Conservation (phyloP, 2,113 vertebrate genomes). For the Chrysemys picta region DNA sequence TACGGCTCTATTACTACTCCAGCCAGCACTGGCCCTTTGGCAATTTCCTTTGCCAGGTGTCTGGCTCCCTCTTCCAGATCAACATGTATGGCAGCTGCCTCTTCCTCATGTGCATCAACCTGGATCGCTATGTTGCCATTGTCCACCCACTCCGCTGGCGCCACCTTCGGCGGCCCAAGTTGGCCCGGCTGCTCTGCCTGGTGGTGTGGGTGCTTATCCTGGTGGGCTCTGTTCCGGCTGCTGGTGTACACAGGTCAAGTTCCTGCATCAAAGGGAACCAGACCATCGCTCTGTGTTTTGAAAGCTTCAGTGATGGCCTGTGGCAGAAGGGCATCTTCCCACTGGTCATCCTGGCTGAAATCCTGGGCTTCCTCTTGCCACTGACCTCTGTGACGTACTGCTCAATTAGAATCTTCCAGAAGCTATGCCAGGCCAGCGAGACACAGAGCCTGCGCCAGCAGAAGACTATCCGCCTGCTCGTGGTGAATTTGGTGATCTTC, state of each 20-base stretch:
- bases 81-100: slow-evolving; percentile 90
- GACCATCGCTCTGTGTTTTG: slow-evolving; percentile 75
- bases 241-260: slow-evolving; percentile 72
- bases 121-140: slow-evolving; percentile 85
- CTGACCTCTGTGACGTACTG: slow-evolving; percentile 76
- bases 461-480: slow-evolving; percentile 79
- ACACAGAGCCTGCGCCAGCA: slow-evolving; percentile 53
- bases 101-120: slow-evolving; percentile 85
- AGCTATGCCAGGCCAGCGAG: slow-evolving; percentile 67
- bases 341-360: slow-evolving; percentile 78
- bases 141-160: slow-evolving; percentile 82
- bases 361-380: slow-evolving; percentile 82
- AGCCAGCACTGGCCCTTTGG: slow-evolving; percentile 81
- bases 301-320: slow-evolving; percentile 76
- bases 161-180: slow-evolving; percentile 78
- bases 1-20: slow-evolving; percentile 83
- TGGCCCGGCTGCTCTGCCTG: slow-evolving; percentile 78
- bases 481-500: slow-evolving; percentile 83
- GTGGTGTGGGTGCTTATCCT: slow-evolving; percentile 81
- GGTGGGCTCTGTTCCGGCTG: slow-evolving; percentile 76
- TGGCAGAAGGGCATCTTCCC: slow-evolving; percentile 79
- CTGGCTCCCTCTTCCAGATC: slow-evolving; percentile 87
- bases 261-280: slow-evolving; percentile 20
- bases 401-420: slow-evolving; percentile 76
- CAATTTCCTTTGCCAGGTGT: slow-evolving; percentile 77